These are phyloP conservation scores for Chironomus tepperi DNA, from an alignment of 1,140 invertebrate species.

Conservation along the genomic window DNA sequence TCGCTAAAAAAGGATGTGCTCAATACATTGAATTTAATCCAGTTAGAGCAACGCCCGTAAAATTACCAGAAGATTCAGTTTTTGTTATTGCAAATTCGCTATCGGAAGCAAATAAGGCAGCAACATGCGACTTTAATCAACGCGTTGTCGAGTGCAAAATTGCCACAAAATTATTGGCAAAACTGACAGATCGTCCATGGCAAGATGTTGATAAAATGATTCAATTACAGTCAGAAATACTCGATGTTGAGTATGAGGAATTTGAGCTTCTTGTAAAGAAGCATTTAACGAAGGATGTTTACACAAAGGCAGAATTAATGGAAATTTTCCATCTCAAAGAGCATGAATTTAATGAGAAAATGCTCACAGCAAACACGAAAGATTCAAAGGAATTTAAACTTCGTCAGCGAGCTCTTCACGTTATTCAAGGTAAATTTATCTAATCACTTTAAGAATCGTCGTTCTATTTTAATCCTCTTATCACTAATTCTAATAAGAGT, in stretches of 20 bases:
- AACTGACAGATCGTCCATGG: conserved; percentile 54
- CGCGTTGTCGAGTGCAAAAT: conserved; percentile 90
- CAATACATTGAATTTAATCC: conserved; percentile 94
- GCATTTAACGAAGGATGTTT: conserved; percentile 58
- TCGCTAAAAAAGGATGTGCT: conserved; percentile 74
- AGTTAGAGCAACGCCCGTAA: conserved; percentile 64
- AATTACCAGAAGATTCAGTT: conserved; percentile 65
- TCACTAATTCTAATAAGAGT: conserved; percentile 48
- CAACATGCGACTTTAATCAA: conserved; percentile 80
- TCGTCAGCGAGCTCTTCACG: conserved; percentile 77
- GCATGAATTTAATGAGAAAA: conserved; percentile 54
- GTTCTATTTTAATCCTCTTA: no score
- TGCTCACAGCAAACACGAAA: conserved; percentile 59
- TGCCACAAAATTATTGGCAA: conserved; percentile 72
- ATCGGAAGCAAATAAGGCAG: conserved; percentile 87
- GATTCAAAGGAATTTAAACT: conserved; percentile 68
- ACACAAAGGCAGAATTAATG: conserved; percentile 67
- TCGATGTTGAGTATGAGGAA: conserved; percentile 54
- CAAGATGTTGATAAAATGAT: conserved; percentile 50
- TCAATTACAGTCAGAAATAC: conserved; percentile 55
- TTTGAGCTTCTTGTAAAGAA: conserved; percentile 57
- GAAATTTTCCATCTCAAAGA: conserved; percentile 52
- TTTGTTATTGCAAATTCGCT: conserved; percentile 94
- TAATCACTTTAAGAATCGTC: no score
- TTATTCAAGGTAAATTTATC: conserved; percentile 43